phyloP scores from a whole-genome alignment of 1,140 invertebrate species.

The Drosophila yakuba region DNA sequence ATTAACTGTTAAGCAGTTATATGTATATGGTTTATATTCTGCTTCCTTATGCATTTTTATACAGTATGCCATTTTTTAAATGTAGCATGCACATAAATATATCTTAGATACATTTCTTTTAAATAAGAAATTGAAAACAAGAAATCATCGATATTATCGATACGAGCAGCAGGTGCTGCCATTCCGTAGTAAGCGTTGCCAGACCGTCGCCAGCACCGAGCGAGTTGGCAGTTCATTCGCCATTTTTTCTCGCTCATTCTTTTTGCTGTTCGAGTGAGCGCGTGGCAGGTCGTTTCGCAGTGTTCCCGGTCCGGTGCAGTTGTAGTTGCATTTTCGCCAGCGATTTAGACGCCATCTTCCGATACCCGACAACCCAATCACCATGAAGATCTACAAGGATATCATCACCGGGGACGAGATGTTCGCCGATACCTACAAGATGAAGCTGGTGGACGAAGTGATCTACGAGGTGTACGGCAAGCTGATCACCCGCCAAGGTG shows the following conservation, averaged over 20 bases:
- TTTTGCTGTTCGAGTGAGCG: conserved; percentile 76
- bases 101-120: too few species aligned
- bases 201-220: background rate
- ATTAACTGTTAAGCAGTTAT: background rate
- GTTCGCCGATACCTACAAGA: conserved; percentile 98
- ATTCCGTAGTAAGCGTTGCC: background rate
- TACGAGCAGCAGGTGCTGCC: background rate
- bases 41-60: too few species aligned
- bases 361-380: conserved; percentile 85
- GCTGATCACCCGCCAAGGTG: conserved; percentile 90
- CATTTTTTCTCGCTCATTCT: conserved; percentile 62
- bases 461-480: conserved; percentile 98
- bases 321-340: conserved; percentile 67
- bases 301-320: conserved; percentile 68
- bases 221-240: conserved; percentile 21
- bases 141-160: background rate
- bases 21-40: background rate
- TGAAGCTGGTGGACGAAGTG: conserved; percentile 96
- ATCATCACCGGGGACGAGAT: conserved; percentile 98
- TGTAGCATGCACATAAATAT: too few species aligned
- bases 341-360: conserved; percentile 50
- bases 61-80: too few species aligned
- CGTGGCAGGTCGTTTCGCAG: conserved; percentile 70
- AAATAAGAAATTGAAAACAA: too few species aligned
- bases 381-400: conserved; percentile 98